Conservation (phyloP, 2,888 invertebrate genomes). For the Achlya flavicornis region DNA sequence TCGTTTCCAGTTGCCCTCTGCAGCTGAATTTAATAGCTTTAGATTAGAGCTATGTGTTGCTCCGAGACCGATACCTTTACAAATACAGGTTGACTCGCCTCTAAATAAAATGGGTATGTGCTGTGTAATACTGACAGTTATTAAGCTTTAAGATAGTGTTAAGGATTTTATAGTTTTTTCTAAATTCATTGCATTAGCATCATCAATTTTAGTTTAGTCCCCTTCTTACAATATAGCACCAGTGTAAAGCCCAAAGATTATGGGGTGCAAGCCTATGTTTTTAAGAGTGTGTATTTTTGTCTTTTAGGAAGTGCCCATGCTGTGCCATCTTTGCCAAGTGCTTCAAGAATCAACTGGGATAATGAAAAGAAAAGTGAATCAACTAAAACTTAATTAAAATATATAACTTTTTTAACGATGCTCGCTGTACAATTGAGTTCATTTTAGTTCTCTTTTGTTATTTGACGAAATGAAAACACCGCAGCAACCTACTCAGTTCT, state of each 20-base stretch:
- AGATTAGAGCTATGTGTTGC: constrained; percentile 63
- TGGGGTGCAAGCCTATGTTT: not conserved
- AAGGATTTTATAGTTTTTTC: no score
- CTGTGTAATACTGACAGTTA: not conserved
- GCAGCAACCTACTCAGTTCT: no score
- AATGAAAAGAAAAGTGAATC: constrained; percentile 13
- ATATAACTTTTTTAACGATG: no score
- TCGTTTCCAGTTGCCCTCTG: constrained; percentile 56
- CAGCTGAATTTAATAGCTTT: constrained; percentile 60
- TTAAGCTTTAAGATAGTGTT: not conserved
- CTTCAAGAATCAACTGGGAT: constrained; percentile 36
- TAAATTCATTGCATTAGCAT: not conserved
- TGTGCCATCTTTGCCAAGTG: constrained; percentile 17
- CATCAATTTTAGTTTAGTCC: not conserved
- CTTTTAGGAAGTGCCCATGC: constrained; percentile 12
- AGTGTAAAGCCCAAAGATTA: no score
- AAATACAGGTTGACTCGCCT: constrained; percentile 15
- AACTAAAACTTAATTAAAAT: not conserved
- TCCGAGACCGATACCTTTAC: constrained; percentile 38
- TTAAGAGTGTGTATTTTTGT: not conserved
- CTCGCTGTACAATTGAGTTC: no score
- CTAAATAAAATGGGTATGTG: constrained; percentile 21
- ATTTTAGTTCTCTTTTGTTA: no score
- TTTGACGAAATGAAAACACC: no score
- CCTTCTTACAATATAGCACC: no score